Evolutionary conservation across 1,140 invertebrate genomes (phyloP).

Genomic region (Ooceraea biroi): DNA sequence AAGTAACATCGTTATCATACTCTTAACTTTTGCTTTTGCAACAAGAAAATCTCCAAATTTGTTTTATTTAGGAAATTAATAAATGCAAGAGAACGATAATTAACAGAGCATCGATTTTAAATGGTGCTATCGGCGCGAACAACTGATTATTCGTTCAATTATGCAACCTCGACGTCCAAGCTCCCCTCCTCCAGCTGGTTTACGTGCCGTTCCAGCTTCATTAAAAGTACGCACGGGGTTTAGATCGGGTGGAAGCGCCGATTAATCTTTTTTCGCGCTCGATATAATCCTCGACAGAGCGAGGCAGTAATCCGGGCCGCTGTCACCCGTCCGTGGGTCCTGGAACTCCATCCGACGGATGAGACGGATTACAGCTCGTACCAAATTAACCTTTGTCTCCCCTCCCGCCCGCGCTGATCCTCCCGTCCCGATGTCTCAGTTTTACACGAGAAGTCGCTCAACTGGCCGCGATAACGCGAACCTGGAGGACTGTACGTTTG

Average conservation of each 20-base stretch:
- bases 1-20: no score
- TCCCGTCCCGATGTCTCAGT: constrained; percentile 60
- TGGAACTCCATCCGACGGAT: constrained; percentile 78
- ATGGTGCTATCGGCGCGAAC: neutral
- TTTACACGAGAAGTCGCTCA: constrained; percentile 85
- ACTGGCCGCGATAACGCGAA: constrained; percentile 81
- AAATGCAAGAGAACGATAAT: neutral
- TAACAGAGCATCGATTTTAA: neutral
- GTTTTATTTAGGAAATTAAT: constrained; percentile 28
- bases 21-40: no score
- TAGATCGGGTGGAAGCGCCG: constrained; percentile 77
- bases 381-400: constrained; percentile 84
- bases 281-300: constrained; percentile 86
- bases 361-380: constrained; percentile 85
- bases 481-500: constrained; percentile 77
- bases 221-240: constrained; percentile 79
- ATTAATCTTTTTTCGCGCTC: constrained; percentile 84
- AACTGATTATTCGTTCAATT: constrained; percentile 56
- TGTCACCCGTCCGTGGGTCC: constrained; percentile 77
- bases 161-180: constrained; percentile 23
- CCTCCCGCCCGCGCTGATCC: neutral
- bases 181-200: constrained; percentile 14
- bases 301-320: constrained; percentile 84
- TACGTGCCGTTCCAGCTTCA: constrained; percentile 70
- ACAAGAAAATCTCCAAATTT: no score